These are phyloP conservation scores for Aphelinus certus DNA, from an alignment of 1,140 invertebrate species.

Conservation along the genomic window DNA sequence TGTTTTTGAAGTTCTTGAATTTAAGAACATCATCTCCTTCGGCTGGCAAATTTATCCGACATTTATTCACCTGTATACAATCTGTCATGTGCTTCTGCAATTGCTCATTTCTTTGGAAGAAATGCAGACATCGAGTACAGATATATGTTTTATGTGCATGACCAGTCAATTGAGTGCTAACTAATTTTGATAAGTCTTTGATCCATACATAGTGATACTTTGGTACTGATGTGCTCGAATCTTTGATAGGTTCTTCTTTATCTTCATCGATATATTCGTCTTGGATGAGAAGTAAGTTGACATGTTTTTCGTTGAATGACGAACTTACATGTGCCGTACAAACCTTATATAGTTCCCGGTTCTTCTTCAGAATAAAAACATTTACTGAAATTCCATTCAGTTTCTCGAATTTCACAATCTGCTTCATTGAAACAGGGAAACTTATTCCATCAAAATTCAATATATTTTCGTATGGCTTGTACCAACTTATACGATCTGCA, in stretches of 20 bases:
- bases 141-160: background rate
- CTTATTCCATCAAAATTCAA: conserved; percentile 1
- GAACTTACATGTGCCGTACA: background rate
- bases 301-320: background rate
- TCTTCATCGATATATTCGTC: background rate
- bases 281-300: background rate
- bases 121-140: background rate
- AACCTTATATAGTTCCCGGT: background rate
- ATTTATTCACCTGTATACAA: too few relatives aligned
- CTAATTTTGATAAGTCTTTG: background rate
- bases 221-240: background rate
- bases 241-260: background rate
- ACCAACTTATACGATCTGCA: background rate
- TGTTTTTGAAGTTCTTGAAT: too few relatives aligned
- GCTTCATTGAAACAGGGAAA: background rate
- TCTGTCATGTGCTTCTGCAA: too few relatives aligned
- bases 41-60: too few relatives aligned
- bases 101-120: background rate
- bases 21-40: too few relatives aligned
- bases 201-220: background rate
- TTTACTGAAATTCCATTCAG: background rate
- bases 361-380: conserved; percentile 2
- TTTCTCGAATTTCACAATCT: too few relatives aligned
- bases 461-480: background rate
- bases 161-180: background rate